phyloP scores from a whole-genome alignment of 1,140 invertebrate genomes.

The Macrocentrus cingulum region DNA sequence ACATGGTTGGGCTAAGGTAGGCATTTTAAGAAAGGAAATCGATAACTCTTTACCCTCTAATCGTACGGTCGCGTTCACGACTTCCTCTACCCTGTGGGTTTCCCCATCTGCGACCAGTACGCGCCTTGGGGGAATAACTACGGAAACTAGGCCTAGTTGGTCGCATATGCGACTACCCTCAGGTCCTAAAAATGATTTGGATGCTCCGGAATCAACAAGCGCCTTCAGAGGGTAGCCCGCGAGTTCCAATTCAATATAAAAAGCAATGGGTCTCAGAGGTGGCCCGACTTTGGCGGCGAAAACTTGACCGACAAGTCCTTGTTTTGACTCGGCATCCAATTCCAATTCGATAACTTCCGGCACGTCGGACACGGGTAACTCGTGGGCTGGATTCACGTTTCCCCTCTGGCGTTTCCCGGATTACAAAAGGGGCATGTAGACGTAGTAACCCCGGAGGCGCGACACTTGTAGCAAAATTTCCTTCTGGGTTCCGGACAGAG shows the following conservation, averaged over 20 bases:
- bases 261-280: not conserved
- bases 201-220: constrained; percentile 15
- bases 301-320: no score
- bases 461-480: constrained; percentile 14
- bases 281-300: no score
- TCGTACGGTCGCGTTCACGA: no score
- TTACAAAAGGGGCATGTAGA: no score
- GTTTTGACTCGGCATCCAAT: no score
- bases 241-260: not conserved
- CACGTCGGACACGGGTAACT: no score
- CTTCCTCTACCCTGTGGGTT: not conserved
- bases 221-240: not conserved
- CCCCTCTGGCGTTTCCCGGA: not conserved
- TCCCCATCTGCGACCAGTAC: constrained; percentile 14
- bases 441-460: no score
- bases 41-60: no score
- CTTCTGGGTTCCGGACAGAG: not conserved
- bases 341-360: no score
- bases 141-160: not conserved
- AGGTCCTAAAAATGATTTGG: constrained; percentile 13
- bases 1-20: no score
- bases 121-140: not conserved
- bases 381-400: not conserved
- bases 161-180: not conserved
- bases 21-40: no score